A percentile compares a stretch with the other conserved stretches of the same genome.
Evolutionary conservation across 2,113 vertebrate species (phyloP).

Genomic region (Entelurus aequoreus): DNA sequence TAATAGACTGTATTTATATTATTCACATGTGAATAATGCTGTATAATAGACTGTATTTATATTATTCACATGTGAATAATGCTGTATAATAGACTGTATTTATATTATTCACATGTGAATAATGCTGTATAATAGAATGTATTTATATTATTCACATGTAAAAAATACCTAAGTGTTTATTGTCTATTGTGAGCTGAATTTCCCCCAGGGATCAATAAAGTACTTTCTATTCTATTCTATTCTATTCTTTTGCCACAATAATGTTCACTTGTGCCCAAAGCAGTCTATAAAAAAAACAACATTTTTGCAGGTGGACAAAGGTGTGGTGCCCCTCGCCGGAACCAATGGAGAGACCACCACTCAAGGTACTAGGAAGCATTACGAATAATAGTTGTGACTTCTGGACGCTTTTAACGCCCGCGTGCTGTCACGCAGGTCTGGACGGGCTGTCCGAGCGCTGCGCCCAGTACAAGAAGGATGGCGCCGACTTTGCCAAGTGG

Average conservation of each 20-base stretch:
- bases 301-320: constrained; percentile 87
- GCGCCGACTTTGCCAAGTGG: constrained; percentile 97
- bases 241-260: not conserved
- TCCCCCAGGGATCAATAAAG: too few relatives aligned
- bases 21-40: too few relatives aligned
- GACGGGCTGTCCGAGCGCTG: constrained; percentile 93
- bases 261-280: not conserved
- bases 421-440: constrained; percentile 71
- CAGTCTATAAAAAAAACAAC: not conserved
- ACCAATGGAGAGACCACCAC: constrained; percentile 96
- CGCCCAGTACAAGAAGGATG: constrained; percentile 97
- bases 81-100: too few relatives aligned
- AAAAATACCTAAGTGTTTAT: too few relatives aligned
- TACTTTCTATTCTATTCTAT: too few relatives aligned
- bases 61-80: too few relatives aligned
- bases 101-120: too few relatives aligned
- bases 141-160: too few relatives aligned
- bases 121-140: too few relatives aligned
- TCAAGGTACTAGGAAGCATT: constrained; percentile 75
- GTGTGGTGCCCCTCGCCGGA: constrained; percentile 91
- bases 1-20: too few relatives aligned
- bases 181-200: too few relatives aligned
- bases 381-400: not conserved
- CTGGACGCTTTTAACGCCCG: not conserved
- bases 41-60: too few relatives aligned